Percentiles rank a stretch among this genome's conserved stretches.
Conservation (phyloP, 1,140 invertebrate genomes). For the Dendroctonus valens region DNA sequence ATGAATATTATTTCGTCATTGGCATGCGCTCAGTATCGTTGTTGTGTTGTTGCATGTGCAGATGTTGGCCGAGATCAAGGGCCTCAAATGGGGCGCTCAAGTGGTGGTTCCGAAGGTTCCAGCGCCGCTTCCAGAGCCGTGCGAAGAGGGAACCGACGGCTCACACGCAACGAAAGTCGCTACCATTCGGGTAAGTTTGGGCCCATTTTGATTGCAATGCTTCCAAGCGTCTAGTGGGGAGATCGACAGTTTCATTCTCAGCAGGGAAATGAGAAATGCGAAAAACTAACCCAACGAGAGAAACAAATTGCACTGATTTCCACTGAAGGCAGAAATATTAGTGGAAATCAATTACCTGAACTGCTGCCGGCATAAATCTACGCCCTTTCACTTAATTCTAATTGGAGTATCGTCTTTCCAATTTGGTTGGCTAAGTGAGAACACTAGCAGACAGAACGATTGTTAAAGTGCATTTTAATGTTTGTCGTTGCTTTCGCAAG, state of each 20-base stretch:
- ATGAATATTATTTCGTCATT: conserved; percentile 11
- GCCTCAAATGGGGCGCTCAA: conserved; percentile 46
- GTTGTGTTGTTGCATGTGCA: conserved; percentile 48
- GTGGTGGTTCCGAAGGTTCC: conserved; percentile 51
- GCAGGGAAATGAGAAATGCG: too few species aligned
- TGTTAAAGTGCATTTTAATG: too few species aligned
- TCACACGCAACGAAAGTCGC: conserved; percentile 91
- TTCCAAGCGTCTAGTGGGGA: too few species aligned
- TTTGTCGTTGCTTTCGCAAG: too few species aligned
- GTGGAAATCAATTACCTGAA: neutral
- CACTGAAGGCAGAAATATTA: neutral
- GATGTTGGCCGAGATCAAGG: conserved; percentile 41
- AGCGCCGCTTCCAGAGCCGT: conserved; percentile 57
- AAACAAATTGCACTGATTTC: neutral
- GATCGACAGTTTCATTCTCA: too few species aligned
- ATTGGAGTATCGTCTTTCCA: neutral
- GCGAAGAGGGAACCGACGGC: conserved; percentile 79
- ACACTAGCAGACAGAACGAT: neutral
- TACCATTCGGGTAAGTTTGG: conserved; percentile 87
- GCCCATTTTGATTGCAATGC: too few species aligned
- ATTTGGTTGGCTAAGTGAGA: neutral
- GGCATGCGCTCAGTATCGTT: conserved; percentile 39
- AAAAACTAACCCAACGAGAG: too few species aligned
- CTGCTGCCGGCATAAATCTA: neutral
- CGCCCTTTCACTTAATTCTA: neutral